Conservation (phyloP, 2,888 invertebrate genomes). For the Shargacucullia verbasci region DNA sequence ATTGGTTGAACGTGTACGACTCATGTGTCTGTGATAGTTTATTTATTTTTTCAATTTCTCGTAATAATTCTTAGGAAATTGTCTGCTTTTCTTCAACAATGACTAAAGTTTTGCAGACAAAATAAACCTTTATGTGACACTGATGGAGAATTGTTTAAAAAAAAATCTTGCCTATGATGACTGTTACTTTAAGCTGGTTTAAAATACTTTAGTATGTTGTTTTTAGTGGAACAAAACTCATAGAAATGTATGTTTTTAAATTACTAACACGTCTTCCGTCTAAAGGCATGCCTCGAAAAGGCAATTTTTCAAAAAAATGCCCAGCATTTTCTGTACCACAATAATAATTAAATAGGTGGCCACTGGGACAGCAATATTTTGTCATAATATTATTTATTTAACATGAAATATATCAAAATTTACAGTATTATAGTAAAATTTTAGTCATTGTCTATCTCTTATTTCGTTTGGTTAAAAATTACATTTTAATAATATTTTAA, state of each 20-base stretch:
- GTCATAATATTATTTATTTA: conserved; percentile 34
- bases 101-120: conserved; percentile 76
- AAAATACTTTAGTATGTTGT: no score
- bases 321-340: no score
- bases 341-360: no score
- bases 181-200: background rate
- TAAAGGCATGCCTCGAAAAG: no score
- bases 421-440: conserved; percentile 73
- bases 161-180: no score
- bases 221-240: no score
- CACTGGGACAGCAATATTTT: conserved; percentile 26
- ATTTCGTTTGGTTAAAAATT: conserved; percentile 55
- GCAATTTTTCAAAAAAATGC: no score
- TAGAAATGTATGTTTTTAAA: no score
- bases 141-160: background rate
- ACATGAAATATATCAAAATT: conserved; percentile 48
- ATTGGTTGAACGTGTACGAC: conserved; percentile 79
- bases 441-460: conserved; percentile 80
- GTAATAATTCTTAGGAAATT: conserved; percentile 63
- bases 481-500: conserved; percentile 45
- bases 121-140: conserved; percentile 12
- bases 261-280: no score
- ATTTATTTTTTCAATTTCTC: conserved; percentile 78
- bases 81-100: conserved; percentile 66
- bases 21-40: conserved; percentile 88